Base-by-base conservation (phyloP, 2,113 vertebrate genomes). In the Pycnonotus jocosus region DNA sequence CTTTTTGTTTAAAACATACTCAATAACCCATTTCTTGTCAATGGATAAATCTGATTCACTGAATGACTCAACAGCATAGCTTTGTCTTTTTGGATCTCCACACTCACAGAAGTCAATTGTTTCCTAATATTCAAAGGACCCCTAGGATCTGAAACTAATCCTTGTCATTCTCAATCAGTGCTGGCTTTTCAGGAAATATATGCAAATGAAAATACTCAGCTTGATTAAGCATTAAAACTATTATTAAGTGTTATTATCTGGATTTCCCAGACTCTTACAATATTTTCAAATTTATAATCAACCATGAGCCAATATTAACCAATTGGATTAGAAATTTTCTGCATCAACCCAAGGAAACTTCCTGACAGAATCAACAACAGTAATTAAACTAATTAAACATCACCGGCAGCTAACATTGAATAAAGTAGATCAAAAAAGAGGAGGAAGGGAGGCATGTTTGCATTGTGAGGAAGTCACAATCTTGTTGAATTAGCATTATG, bases 321-420 rank as follows among this genome's bases (percentile, higher is more conserved):
- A 71, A 25, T 0, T 70, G 65, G 51, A 91, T 74, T 74, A 89
- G 37, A 76, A 89, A 71, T 30, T 19, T 18, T 40, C 86, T 91
- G 60, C 81, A 88, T 51, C n/a, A 90, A 40, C 15, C 56, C 64
- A 86, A 74, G 50, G 60, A 93, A 86, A 81, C 53, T 74, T 88
- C 80, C 81, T 73, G 64, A 72, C 79, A 82, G 57, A 23, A 93
- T 91, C 74, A 96, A 83, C 74, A 83, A 79, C 14, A 76, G 44
- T 69, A 94, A 92, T 88, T 93, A 92, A 93, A 65, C 16, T 58
- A 68, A 84, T 90, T 91, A 96, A 93, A 80, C 25, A 92, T 69
- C 51, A 86, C 70, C 1, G 0, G 68, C 50, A 93, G 53, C 61
- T 71, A 85, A 54, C 30, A 48, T 13, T 83, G 69, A 93, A 92